Evolutionary conservation across 2,797 vertebrate species (phyloP).

Genomic region (Atherinosoma microstoma): DNA sequence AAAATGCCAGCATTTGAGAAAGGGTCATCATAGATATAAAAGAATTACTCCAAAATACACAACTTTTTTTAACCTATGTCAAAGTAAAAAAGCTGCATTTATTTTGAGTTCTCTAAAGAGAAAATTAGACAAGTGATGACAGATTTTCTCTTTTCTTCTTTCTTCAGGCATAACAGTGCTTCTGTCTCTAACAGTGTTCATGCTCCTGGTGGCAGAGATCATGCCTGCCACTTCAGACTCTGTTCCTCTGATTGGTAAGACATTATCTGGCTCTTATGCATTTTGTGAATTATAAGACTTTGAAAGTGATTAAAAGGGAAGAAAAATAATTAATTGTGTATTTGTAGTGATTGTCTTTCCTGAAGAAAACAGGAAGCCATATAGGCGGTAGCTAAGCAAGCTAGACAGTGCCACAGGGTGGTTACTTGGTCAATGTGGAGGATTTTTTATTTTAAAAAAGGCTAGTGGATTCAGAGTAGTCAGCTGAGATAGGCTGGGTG

Average conservation of each 20-base stretch:
- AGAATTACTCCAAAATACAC: slow-evolving; percentile 33
- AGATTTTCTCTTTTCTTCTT: neutral
- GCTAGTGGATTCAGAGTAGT: neutral
- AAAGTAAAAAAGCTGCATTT: slow-evolving; percentile 19
- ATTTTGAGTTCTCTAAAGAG: slow-evolving; percentile 38
- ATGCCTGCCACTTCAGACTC: slow-evolving; percentile 96
- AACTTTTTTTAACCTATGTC: slow-evolving; percentile 9
- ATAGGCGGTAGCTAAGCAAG: neutral
- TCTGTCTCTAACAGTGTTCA: slow-evolving; percentile 93
- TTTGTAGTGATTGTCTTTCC: neutral
- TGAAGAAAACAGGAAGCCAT: neutral
- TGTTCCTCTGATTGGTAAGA: slow-evolving; percentile 91
- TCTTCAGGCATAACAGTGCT: slow-evolving; percentile 91
- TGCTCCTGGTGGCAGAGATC: slow-evolving; percentile 94
- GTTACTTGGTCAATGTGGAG: slow-evolving; percentile 5
- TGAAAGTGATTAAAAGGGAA: slow-evolving; percentile 8
- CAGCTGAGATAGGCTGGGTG: neutral
- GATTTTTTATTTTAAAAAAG: neutral
- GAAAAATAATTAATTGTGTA: neutral
- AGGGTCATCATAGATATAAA: slow-evolving; percentile 32
- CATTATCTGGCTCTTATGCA: neutral
- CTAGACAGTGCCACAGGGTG: neutral
- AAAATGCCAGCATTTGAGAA: slow-evolving; percentile 44
- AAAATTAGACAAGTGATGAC: slow-evolving; percentile 21
- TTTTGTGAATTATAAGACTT: slow-evolving; percentile 1